These are phyloP conservation scores for Monoplex corrugatus DNA, from an alignment of 2,888 invertebrate species.

Conservation along the genomic window DNA sequence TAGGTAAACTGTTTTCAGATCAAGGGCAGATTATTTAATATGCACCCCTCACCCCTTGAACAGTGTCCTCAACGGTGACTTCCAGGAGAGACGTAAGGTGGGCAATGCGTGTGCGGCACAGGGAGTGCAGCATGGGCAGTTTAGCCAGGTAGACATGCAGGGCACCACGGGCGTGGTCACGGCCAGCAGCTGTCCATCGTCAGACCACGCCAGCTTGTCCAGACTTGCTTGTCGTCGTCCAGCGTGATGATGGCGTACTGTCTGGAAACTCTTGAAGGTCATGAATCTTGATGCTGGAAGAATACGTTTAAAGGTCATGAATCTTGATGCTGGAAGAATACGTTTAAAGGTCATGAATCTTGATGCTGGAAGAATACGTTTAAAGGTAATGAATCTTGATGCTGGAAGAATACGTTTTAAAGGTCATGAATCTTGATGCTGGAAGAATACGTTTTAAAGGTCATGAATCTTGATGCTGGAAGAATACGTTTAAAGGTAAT, in stretches of 20 bases:
- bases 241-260: conserved; percentile 88
- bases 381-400: background rate
- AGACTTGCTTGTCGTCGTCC: conserved; percentile 88
- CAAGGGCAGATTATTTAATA: too few relatives aligned
- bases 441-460: conserved; percentile 44
- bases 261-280: conserved; percentile 90
- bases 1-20: too few relatives aligned
- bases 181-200: conserved; percentile 95
- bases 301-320: background rate
- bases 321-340: background rate
- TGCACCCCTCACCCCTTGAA: conserved; percentile 71
- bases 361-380: background rate
- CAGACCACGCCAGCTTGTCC: conserved; percentile 90
- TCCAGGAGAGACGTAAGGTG: conserved; percentile 94
- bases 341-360: background rate
- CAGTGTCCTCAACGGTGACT: conserved; percentile 84
- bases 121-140: conserved; percentile 90
- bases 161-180: conserved; percentile 87
- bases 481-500: background rate
- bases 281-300: conserved; percentile 11
- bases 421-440: conserved; percentile 92
- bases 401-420: background rate
- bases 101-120: conserved; percentile 90
- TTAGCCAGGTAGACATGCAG: conserved; percentile 93
- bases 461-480: background rate